Percentiles rank a stretch among this genome's conserved stretches.
Evolutionary conservation across 2,113 vertebrate species (phyloP).

Genomic region (Pantherophis guttatus): DNA sequence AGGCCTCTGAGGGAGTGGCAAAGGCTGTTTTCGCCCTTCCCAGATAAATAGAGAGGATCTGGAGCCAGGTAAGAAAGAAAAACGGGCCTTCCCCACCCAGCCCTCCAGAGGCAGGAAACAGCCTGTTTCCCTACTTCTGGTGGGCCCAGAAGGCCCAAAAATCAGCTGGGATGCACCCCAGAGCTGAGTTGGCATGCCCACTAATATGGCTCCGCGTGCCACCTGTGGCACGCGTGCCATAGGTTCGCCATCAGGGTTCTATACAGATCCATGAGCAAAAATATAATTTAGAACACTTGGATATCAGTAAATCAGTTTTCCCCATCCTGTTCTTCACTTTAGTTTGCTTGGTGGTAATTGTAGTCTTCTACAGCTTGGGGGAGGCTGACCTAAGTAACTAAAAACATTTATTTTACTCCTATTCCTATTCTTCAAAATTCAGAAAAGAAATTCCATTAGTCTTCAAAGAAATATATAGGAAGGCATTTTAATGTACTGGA

Average conservation of each 20-base stretch:
- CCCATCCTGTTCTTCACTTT: not conserved
- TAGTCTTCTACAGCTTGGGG: not conserved
- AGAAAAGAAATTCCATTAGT: not conserved
- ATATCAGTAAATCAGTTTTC: not conserved
- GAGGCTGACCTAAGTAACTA: not conserved
- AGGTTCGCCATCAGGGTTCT: not conserved
- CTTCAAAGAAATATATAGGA: not conserved
- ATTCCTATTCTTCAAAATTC: not conserved
- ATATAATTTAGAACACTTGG: constrained; percentile 16
- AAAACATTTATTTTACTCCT: not conserved
- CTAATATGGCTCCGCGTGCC: too few species aligned
- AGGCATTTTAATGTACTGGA: not conserved
- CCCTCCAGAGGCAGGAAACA: too few species aligned
- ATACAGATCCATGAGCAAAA: not conserved
- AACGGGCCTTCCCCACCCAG: too few species aligned
- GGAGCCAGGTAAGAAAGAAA: too few species aligned
- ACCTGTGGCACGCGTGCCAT: too few species aligned
- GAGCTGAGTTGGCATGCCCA: too few species aligned
- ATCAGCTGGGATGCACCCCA: too few species aligned
- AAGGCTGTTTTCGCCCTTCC: too few species aligned
- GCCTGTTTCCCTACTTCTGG: too few species aligned
- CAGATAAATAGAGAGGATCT: too few species aligned
- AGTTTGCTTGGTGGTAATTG: not conserved
- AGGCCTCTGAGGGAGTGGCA: too few species aligned
- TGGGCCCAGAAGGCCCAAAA: too few species aligned